Evolutionary conservation across 2,113 vertebrate species (phyloP), one percentile per base, ranked within the genome.

Genomic region (Hippolais icterina): DNA sequence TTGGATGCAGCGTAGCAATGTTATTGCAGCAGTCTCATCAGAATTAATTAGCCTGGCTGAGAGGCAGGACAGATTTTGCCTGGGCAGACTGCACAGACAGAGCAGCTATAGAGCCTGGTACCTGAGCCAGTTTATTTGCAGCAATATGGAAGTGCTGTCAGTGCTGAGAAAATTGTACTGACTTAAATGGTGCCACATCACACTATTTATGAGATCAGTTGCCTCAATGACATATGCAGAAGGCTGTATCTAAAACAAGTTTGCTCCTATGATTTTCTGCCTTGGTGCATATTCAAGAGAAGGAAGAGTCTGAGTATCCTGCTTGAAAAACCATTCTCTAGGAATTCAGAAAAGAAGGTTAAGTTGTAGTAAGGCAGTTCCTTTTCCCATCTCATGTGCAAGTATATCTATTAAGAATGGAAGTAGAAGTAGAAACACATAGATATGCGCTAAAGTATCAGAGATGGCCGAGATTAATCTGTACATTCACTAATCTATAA

Each of bases 1-100:
- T 52, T 19, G 9, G 69, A 63, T n/a, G 47, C 77, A 84, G 39
- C 0, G 0, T 2, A 66, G 35, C 54, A 50, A 31, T 71, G 81
- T 46, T 95, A 53, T 82, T 91, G 60, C 69, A 87, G 64, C 61
- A 94, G 35, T 29, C 52, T 71, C 65, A 75, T 71, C 78, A 89
- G 81, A 83, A 95, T 89, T 89, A 91, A 95, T 93, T 84, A 84
- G 74, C 35, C 69, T 84, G 83, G 47, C 87, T 84, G 78, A 84
- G 78, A 82, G 56, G 81, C 56, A 84, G 90, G 87, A 87, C 72
- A 78, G 84, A 89, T 94, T 90, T 84, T 89, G 68, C 69, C 44
- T 52, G 60, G 49, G 52, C 81, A 82, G 52, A 70, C 64, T 87
- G 87, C 33, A 84, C 75, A 82, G 42, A 35, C 68, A 93, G 69